phyloP scores from a whole-genome alignment of 2,797 vertebrate genomes.

The Dipus sagitta region DNA sequence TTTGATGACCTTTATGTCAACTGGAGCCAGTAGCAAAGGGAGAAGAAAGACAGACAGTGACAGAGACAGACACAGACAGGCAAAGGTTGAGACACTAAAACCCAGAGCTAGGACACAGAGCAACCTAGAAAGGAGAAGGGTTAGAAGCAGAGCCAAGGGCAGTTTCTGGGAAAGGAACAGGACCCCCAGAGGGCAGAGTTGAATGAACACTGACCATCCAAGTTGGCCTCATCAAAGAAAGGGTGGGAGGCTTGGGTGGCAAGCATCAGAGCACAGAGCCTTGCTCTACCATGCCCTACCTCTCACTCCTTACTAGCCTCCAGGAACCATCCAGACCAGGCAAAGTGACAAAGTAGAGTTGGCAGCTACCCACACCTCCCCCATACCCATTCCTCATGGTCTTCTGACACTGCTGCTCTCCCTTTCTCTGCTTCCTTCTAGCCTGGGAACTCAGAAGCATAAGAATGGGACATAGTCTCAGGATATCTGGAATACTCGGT shows the following conservation, averaged over 20 bases:
- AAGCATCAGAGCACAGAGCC: neutral
- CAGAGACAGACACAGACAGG: slow-evolving; percentile 81
- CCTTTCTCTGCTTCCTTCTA: neutral
- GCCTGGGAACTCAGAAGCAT: neutral
- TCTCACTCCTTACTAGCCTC: neutral
- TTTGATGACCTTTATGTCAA: slow-evolving; percentile 99
- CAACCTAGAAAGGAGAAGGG: slow-evolving; percentile 72
- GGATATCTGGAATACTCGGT: slow-evolving; percentile 44
- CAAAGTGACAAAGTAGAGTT: neutral
- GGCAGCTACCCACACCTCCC: neutral
- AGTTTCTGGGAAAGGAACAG: neutral
- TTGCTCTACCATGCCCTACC: neutral
- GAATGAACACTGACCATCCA: neutral
- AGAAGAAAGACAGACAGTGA: slow-evolving; percentile 76
- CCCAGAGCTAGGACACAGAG: slow-evolving; percentile 82
- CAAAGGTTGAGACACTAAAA: slow-evolving; percentile 83
- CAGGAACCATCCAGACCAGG: neutral
- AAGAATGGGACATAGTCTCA: neutral
- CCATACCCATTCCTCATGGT: neutral
- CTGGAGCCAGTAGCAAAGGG: slow-evolving; percentile 88
- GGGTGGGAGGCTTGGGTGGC: neutral
- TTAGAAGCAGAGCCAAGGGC: slow-evolving; percentile 68
- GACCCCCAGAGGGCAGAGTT: neutral
- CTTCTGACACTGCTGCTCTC: neutral
- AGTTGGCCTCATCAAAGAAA: neutral